A percentile compares a stretch with the other conserved stretches of the same genome.
Evolutionary conservation across 2,113 vertebrate species (phyloP).

Genomic region (Grammomys dolichurus): DNA sequence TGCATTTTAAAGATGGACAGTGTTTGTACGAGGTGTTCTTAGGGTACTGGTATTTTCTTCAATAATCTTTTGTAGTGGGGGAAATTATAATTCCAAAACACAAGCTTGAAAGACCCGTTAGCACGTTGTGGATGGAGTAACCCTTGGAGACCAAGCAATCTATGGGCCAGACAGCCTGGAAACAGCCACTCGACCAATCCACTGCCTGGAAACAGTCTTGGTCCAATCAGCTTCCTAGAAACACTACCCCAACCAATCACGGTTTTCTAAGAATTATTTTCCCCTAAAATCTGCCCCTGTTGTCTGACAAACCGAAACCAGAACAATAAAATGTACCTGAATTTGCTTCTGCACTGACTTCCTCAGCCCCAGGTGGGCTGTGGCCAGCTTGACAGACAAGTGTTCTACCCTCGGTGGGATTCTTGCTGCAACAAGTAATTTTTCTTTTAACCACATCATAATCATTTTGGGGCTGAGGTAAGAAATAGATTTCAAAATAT

Average conservation of each 20-base stretch:
- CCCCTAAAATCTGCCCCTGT: conserved; percentile 59
- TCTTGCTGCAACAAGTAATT: conserved; percentile 27
- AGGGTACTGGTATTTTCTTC: conserved; percentile 68
- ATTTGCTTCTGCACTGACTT: conserved; percentile 38
- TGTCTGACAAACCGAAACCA: conserved; percentile 73
- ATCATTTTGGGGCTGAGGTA: conserved; percentile 60
- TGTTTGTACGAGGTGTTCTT: conserved; percentile 62
- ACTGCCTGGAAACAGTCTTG: conserved; percentile 65
- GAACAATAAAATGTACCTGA: conserved; percentile 54
- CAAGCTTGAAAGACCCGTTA: conserved; percentile 66
- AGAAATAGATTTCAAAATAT: conserved; percentile 65
- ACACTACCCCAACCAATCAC: conserved; percentile 70
- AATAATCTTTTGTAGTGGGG: conserved; percentile 52
- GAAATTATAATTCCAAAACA: conserved; percentile 56
- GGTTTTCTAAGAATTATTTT: conserved; percentile 62
- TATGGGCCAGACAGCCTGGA: conserved; percentile 66
- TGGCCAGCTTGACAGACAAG: neutral
- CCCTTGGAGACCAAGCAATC: conserved; percentile 75
- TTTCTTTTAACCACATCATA: conserved; percentile 26
- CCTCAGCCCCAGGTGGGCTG: neutral
- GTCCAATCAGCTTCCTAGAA: conserved; percentile 70
- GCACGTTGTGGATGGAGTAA: conserved; percentile 67
- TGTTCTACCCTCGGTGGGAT: conserved; percentile 29
- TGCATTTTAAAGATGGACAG: conserved; percentile 46
- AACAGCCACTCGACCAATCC: conserved; percentile 74